Percentiles rank a stretch among this genome's conserved stretches.
phyloP scores from a whole-genome alignment of 2,797 vertebrate species.

The Manis pentadactyla region DNA sequence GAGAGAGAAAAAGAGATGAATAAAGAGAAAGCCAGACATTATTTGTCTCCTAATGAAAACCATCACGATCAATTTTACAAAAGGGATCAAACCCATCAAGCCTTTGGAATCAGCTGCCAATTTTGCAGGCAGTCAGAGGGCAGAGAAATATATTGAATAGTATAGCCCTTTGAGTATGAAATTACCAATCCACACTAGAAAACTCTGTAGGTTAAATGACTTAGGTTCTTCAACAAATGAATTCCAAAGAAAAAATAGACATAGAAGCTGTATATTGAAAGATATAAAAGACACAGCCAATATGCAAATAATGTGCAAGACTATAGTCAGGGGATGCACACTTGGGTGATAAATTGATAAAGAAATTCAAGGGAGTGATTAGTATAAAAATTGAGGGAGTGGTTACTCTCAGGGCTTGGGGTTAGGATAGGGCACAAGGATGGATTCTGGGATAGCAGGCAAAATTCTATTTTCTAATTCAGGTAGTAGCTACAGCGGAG shows the following conservation, averaged over 20 bases:
- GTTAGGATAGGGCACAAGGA: background rate
- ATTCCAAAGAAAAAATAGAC: background rate
- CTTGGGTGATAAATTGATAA: background rate
- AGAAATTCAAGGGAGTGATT: background rate
- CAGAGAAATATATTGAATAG: background rate
- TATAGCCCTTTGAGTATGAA: background rate
- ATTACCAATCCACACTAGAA: background rate
- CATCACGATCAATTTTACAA: background rate
- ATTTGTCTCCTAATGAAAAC: background rate
- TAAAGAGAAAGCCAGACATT: background rate
- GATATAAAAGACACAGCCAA: background rate
- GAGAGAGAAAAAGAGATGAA: background rate
- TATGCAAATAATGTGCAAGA: background rate
- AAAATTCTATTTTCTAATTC: constrained; percentile 11
- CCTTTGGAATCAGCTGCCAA: background rate
- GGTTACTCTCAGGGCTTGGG: background rate
- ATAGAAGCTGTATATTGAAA: background rate
- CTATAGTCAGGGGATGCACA: background rate
- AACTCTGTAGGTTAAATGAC: background rate
- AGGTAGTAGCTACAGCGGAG: background rate
- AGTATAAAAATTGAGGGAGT: background rate
- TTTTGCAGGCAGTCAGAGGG: background rate
- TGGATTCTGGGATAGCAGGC: background rate
- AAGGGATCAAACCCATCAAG: background rate
- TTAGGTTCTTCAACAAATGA: background rate